Evolutionary conservation across 2,113 vertebrate species (phyloP).

Genomic region (Synchiropus splendidus): DNA sequence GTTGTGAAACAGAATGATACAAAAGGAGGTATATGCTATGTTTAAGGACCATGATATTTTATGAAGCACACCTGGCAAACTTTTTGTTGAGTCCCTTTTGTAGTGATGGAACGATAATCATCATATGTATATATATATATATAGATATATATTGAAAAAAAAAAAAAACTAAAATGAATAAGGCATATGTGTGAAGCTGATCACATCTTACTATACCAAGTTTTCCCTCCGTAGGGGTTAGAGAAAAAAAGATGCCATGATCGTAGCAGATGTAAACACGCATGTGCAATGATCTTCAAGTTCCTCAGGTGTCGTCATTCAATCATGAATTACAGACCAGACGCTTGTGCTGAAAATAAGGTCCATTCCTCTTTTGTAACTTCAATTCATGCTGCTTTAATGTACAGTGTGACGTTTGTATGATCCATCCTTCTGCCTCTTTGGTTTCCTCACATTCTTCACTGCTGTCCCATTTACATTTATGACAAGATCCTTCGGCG

Average conservation of each 20-base stretch:
- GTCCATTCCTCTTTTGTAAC: slow-evolving; percentile 11
- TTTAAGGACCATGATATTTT: slow-evolving; percentile 13
- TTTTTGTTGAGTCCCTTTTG: no score
- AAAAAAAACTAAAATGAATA: slow-evolving; percentile 29
- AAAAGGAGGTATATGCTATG: slow-evolving; percentile 44
- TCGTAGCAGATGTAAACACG: slow-evolving; percentile 16
- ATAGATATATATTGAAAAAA: slow-evolving; percentile 11
- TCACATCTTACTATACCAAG: slow-evolving; percentile 42
- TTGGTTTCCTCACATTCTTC: slow-evolving; percentile 44
- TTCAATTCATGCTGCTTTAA: slow-evolving; percentile 17
- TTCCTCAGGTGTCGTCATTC: slow-evolving; percentile 30
- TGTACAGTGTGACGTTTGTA: slow-evolving; percentile 14
- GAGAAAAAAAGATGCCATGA: slow-evolving; percentile 12
- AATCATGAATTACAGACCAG: slow-evolving; percentile 16
- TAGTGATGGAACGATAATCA: no score
- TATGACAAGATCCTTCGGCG: no score
- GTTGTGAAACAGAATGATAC: slow-evolving; percentile 23
- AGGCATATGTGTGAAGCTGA: slow-evolving; percentile 54
- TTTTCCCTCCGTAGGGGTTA: background rate
- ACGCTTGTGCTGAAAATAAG: slow-evolving; percentile 22
- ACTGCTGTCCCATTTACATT: slow-evolving; percentile 5
- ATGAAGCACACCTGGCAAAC: no score
- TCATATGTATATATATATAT: no score
- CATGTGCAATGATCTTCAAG: slow-evolving; percentile 43
- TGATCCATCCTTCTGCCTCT: slow-evolving; percentile 27